These are phyloP conservation scores for Limnephilus lunatus DNA, from an alignment of 2,888 invertebrate species.

Conservation along the genomic window DNA sequence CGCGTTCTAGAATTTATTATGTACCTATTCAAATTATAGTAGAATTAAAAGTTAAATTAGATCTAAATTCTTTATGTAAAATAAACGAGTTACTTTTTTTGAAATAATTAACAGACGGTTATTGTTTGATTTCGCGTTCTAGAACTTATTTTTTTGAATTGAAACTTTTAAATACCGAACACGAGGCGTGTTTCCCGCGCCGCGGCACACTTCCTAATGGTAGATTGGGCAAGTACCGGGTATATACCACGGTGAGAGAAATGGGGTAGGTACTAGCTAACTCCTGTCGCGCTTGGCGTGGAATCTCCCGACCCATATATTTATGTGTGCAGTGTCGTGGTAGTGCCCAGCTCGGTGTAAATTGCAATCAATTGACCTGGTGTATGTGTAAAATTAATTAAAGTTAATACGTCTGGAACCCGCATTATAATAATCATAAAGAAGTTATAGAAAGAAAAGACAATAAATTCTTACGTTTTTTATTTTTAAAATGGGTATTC, in stretches of 20 bases:
- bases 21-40: no score
- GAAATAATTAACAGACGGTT: neutral
- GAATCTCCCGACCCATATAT: slow-evolving; percentile 26
- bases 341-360: neutral
- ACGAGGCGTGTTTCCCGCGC: slow-evolving; percentile 55
- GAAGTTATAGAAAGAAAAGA: no score
- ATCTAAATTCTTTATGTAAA: neutral
- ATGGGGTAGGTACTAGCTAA: neutral
- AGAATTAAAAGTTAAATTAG: neutral
- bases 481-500: no score
- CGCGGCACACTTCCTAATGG: slow-evolving; percentile 53
- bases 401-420: no score
- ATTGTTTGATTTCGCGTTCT: neutral
- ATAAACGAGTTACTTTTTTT: neutral
- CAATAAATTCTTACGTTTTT: no score
- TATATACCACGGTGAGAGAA: neutral
- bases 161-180: slow-evolving; percentile 29
- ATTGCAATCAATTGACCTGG: neutral
- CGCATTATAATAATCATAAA: no score
- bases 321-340: neutral
- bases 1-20: no score
- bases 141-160: neutral
- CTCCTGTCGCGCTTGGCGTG: slow-evolving; percentile 9
- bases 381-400: neutral
- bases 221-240: neutral